phyloP scores from a whole-genome alignment of 2,113 vertebrate species.

The Setophaga coronata region DNA sequence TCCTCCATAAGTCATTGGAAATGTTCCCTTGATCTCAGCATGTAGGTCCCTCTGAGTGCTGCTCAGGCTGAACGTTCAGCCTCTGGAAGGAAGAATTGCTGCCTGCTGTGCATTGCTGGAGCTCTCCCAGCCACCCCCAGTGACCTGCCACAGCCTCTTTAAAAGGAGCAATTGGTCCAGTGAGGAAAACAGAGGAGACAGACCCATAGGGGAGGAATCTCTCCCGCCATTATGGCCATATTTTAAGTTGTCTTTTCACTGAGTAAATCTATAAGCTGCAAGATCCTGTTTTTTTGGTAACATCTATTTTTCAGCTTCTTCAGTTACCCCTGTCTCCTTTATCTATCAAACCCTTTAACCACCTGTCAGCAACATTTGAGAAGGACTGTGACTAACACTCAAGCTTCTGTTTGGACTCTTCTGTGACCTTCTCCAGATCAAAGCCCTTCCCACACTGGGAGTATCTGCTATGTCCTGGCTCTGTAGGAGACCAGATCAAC shows the following conservation, averaged over 20 bases:
- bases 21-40: not conserved
- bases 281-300: not conserved
- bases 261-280: not conserved
- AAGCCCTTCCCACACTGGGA: not conserved
- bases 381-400: not conserved
- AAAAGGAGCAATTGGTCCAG: not conserved
- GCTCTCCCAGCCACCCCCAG: fast-evolving
- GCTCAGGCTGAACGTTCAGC: not conserved
- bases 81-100: not conserved
- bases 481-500: not conserved
- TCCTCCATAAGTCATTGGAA: conserved; percentile 33
- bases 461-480: not conserved
- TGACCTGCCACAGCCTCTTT: not conserved
- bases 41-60: not conserved
- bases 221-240: not conserved
- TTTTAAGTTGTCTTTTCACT: not conserved
- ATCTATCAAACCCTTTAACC: not conserved
- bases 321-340: not conserved
- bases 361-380: not conserved
- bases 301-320: not conserved
- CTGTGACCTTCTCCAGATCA: not conserved
- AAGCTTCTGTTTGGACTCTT: not conserved
- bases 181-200: not conserved
- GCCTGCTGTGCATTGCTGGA: not conserved
- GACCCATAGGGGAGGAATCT: not conserved